phyloP scores from a whole-genome alignment of 1,140 invertebrate species.

The Drosophila busckii region DNA sequence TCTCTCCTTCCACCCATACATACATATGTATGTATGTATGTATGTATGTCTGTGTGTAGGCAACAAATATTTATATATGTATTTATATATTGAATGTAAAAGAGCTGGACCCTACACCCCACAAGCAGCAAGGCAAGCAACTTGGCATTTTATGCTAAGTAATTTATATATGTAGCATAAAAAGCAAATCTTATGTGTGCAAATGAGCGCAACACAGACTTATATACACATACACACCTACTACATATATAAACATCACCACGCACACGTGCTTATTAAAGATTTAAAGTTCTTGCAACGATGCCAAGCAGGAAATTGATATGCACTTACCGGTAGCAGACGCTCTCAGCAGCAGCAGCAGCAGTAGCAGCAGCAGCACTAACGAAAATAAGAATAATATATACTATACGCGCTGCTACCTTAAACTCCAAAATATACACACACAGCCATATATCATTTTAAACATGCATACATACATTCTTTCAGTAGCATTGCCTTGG shows the following conservation, averaged over 20 bases:
- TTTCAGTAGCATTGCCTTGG: constrained; percentile 20
- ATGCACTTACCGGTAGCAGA: constrained; percentile 66
- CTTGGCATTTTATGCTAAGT: constrained; percentile 54
- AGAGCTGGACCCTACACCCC: constrained; percentile 28
- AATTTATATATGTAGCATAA: constrained; percentile 59
- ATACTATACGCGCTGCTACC: constrained; percentile 18
- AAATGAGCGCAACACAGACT: background rate
- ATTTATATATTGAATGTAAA: constrained; percentile 59
- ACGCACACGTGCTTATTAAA: constrained; percentile 54
- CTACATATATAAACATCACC: constrained; percentile 1
- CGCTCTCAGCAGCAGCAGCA: constrained; percentile 2
- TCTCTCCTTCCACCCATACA: background rate
- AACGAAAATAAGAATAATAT: constrained; percentile 54
- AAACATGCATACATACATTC: constrained; percentile 7
- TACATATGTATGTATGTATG: background rate
- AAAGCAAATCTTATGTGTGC: constrained; percentile 47
- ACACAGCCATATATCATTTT: background rate
- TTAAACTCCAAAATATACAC: constrained; percentile 30
- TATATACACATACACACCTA: background rate
- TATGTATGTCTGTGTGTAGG: constrained; percentile 6
- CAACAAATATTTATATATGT: constrained; percentile 30
- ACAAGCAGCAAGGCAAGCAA: background rate
- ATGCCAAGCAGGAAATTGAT: constrained; percentile 59
- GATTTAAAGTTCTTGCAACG: constrained; percentile 59
- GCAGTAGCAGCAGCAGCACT: constrained; percentile 4